Evolutionary conservation across 35 echinoderm and acorn worm genomes (phyloP).

Genomic region (Nesometra sesokonis): DNA sequence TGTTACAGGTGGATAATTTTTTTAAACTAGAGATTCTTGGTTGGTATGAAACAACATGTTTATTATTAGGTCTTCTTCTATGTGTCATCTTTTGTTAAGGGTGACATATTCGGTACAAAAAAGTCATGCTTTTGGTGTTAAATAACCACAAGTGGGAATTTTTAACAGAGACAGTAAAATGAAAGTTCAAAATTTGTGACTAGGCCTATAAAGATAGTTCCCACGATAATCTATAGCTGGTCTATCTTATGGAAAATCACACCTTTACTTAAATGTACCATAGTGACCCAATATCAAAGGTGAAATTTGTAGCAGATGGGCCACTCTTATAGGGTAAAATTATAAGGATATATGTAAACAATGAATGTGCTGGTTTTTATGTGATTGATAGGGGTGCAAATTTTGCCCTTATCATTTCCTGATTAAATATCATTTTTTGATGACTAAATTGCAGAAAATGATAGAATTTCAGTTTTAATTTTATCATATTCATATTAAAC

Average conservation of each 20-base stretch:
- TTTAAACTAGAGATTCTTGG: too few species aligned
- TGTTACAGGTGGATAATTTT: too few species aligned
- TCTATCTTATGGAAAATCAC: not conserved
- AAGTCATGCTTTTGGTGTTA: not conserved
- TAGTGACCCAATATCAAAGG: not conserved
- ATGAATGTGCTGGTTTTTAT: not conserved
- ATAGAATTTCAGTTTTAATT: not conserved
- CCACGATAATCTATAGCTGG: not conserved
- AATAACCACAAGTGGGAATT: not conserved
- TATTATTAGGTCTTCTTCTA: not conserved
- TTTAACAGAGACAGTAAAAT: not conserved
- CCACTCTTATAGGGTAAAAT: not conserved
- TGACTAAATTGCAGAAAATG: not conserved
- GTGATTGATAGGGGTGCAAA: not conserved
- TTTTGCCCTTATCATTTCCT: not conserved
- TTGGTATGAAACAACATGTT: too few species aligned
- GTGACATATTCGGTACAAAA: not conserved
- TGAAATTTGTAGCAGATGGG: not conserved
- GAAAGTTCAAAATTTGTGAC: not conserved
- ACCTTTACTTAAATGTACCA: not conserved
- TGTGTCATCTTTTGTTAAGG: not conserved
- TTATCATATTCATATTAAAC: not conserved
- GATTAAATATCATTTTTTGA: not conserved
- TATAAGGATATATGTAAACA: not conserved
- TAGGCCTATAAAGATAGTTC: not conserved